Percentiles rank a stretch among this genome's conserved stretches.
phyloP scores from a whole-genome alignment of 2,888 invertebrate species.

The Mesorhabditis belari region DNA sequence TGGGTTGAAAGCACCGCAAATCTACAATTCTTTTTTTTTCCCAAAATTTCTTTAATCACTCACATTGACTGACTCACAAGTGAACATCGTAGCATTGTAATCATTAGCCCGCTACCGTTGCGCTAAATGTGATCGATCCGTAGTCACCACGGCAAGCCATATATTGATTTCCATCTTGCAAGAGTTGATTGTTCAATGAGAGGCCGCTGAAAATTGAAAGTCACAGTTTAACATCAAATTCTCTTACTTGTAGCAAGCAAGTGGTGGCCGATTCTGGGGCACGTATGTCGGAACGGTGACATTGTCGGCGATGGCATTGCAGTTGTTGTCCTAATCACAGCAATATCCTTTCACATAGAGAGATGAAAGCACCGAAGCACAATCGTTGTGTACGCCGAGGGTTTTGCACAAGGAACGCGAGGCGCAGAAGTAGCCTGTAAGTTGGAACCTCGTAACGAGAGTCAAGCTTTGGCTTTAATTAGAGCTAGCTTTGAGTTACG shows the following conservation, averaged over 20 bases:
- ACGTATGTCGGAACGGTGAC: background rate
- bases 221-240: background rate
- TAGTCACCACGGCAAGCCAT: conserved; percentile 25
- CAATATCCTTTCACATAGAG: background rate
- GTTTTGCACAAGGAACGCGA: background rate
- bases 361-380: background rate
- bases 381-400: background rate
- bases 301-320: background rate
- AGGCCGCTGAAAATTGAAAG: background rate
- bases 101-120: conserved; percentile 7
- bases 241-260: background rate
- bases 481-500: too few species aligned
- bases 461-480: too few species aligned
- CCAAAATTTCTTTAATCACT: conserved; percentile 11
- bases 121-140: conserved; percentile 19
- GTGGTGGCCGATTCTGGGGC: background rate
- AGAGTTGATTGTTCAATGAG: background rate
- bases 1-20: background rate
- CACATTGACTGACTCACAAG: conserved; percentile 24
- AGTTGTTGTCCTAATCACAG: background rate
- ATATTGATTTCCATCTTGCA: background rate
- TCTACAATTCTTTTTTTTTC: background rate
- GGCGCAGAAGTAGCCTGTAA: background rate
- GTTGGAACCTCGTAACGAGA: too few species aligned
- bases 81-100: conserved; percentile 18